Conservation (phyloP, 2,797 vertebrate species). For the Poeciliopsis presidionis region DNA sequence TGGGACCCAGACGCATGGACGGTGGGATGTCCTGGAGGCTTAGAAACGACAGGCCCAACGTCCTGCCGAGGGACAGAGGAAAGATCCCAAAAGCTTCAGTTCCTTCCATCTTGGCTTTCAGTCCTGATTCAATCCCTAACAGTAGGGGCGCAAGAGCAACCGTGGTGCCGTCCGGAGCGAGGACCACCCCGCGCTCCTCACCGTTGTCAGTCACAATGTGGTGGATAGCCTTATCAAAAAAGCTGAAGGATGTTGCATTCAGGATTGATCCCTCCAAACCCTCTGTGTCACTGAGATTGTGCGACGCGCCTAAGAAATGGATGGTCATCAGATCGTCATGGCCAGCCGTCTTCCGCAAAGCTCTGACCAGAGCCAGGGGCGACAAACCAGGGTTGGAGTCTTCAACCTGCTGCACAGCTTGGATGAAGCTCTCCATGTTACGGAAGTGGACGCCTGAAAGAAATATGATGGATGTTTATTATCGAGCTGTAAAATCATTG, state of each 20-base stretch:
- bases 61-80: slow-evolving; percentile 77
- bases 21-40: slow-evolving; percentile 50
- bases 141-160: slow-evolving; percentile 85
- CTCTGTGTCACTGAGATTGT: slow-evolving; percentile 23
- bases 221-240: slow-evolving; percentile 69
- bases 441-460: slow-evolving; percentile 67
- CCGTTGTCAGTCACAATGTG: slow-evolving; percentile 59
- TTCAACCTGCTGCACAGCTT: slow-evolving; percentile 73
- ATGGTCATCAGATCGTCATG: slow-evolving; percentile 63
- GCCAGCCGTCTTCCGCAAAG: slow-evolving; percentile 62
- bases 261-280: slow-evolving; percentile 59
- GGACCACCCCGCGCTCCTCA: slow-evolving; percentile 83
- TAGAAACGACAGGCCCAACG: slow-evolving; percentile 81
- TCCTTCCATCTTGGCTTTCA: slow-evolving; percentile 59
- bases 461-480: background rate
- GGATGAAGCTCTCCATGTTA: slow-evolving; percentile 79
- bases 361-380: slow-evolving; percentile 42
- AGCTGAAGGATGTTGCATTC: slow-evolving; percentile 63
- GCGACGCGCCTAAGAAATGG: slow-evolving; percentile 65
- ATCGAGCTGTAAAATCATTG: background rate
- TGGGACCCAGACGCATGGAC: slow-evolving; percentile 68
- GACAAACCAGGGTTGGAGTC: slow-evolving; percentile 47
- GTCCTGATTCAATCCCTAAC: slow-evolving; percentile 79
- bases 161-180: slow-evolving; percentile 86
- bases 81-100: slow-evolving; percentile 53